Evolutionary conservation across 2,797 vertebrate species (phyloP).

Genomic region (Kryptolebias ocellatus): DNA sequence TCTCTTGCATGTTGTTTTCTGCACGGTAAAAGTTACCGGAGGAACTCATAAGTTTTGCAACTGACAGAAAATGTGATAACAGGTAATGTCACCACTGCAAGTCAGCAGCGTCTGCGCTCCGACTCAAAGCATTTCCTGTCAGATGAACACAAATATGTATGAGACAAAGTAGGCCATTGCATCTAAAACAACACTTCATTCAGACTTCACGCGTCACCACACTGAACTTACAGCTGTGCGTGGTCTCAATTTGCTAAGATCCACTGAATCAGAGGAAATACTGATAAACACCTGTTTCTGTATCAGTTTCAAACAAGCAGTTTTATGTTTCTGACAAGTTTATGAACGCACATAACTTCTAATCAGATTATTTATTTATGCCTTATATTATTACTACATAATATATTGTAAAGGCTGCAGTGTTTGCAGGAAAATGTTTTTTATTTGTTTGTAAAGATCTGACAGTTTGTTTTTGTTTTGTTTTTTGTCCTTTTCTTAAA

Average conservation of each 20-base stretch:
- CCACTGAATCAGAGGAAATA: not conserved
- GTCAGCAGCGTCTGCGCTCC: constrained; percentile 14
- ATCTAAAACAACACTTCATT: not conserved
- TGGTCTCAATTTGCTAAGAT: not conserved
- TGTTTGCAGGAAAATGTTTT: too few relatives aligned
- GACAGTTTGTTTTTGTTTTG: too few relatives aligned
- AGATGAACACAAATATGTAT: not conserved
- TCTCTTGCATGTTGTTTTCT: not conserved
- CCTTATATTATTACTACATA: too few relatives aligned
- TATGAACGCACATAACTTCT: too few relatives aligned
- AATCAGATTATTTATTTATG: too few relatives aligned
- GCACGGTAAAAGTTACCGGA: constrained; percentile 14
- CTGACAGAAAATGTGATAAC: constrained; percentile 47
- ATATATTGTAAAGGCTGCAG: too few relatives aligned
- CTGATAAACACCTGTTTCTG: not conserved
- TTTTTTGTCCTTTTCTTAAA: too few relatives aligned
- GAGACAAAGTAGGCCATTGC: not conserved
- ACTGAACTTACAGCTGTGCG: not conserved
- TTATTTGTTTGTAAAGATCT: too few relatives aligned
- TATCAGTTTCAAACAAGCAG: too few relatives aligned
- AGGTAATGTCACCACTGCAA: constrained; percentile 18
- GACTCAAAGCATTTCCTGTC: constrained; percentile 42
- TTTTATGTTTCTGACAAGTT: too few relatives aligned
- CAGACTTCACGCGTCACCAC: not conserved
- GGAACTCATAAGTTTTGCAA: constrained; percentile 42